phyloP scores from a whole-genome alignment of 2,797 vertebrate species.

The Periophthalmus magnuspinnatus region DNA sequence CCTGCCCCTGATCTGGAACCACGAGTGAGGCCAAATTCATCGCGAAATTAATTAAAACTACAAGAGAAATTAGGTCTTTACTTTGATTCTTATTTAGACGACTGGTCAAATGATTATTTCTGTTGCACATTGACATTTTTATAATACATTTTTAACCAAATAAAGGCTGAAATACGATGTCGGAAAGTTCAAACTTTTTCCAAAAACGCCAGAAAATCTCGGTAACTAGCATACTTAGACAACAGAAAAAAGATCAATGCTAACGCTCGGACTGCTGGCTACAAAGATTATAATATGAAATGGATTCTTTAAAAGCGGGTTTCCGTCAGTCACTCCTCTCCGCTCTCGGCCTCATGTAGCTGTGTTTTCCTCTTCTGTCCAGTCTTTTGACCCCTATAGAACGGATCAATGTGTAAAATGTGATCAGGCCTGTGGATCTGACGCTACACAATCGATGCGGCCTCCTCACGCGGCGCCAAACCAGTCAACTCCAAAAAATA shows the following conservation, averaged over 20 bases:
- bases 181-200: background rate
- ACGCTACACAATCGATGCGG: constrained; percentile 16
- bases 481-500: background rate
- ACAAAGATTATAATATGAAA: background rate
- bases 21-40: too few species aligned
- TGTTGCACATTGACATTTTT: too few species aligned
- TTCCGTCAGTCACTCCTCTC: constrained; percentile 16
- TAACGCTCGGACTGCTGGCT: background rate
- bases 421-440: constrained; percentile 22
- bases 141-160: too few species aligned
- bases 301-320: background rate
- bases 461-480: constrained; percentile 3
- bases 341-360: constrained; percentile 16
- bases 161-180: too few species aligned
- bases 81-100: too few species aligned
- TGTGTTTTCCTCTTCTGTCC: constrained; percentile 18
- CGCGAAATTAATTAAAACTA: too few species aligned
- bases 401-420: constrained; percentile 20
- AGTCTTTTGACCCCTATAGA: constrained; percentile 23
- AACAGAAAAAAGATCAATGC: background rate
- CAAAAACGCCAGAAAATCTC: background rate
- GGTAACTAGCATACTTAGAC: background rate
- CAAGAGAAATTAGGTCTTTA: too few species aligned
- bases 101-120: too few species aligned
- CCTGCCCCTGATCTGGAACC: too few species aligned